Base-by-base conservation (phyloP, 2,113 vertebrate genomes). In the Antechinus stuartii region DNA sequence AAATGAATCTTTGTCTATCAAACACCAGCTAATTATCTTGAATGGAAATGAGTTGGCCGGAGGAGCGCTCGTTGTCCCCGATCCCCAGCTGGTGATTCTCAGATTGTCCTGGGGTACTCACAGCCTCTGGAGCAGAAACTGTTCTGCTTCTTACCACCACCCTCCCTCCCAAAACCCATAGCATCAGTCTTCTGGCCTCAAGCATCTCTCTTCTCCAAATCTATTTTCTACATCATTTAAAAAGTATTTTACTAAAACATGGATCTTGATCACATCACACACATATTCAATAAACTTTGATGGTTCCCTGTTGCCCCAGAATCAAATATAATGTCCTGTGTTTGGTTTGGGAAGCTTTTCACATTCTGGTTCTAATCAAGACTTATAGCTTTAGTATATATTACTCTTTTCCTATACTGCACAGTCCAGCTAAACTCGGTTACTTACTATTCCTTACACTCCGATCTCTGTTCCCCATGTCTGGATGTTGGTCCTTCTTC, bases 31-130 rank as follows among this genome's bases (percentile, higher is more conserved):
- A 53, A 91, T 93, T 95, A 95, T 93, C 76, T 91, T 91, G 91
- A 93, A 91, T 95, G 92, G 93, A 93, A 91, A 93, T 90, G 9
- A 68, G 26, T 95, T 96, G 90, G 89, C 47, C 27, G 14, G 90
- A 90, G 47, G 90, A 90, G 47, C 50, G 90, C 90, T 90, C 47
- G 14, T 90, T 90, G 90, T 47, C 26, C 90, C 47, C 46, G 52
- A 2, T 90, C 24, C 46, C 46, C 46, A 90, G 90, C 68, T 84
- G 68, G 68, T 84, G 68, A 84, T n/a, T n/a, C n/a, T 84, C 68
- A 90, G 90, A 52, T 26, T 50, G 16, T 52, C 47, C 90, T 52
- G 49, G 47, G 10, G 49, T 49, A 90, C 89, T 12, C 50, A 49
- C 26, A 90, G 49, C 26, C 26, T 49, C 26, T 90, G 24, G 89